Conservation (phyloP, 2,797 vertebrate genomes). For the Choloepus didactylus region DNA sequence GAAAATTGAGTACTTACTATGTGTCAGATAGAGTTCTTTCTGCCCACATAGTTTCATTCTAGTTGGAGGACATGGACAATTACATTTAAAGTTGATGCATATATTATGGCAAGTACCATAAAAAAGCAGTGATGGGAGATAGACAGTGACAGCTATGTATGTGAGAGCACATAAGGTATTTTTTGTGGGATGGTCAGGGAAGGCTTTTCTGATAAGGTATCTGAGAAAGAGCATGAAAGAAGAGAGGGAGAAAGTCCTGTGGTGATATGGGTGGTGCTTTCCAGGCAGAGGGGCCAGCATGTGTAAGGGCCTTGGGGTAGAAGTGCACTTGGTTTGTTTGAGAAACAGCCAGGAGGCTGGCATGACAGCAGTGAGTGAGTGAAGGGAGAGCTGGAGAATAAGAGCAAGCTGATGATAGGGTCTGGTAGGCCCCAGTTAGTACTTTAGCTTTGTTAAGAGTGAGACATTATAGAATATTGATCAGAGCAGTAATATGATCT, state of each 20-base stretch:
- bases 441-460: neutral
- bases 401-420: neutral
- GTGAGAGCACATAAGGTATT: neutral
- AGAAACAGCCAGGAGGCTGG: neutral
- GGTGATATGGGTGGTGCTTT: neutral
- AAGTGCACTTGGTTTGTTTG: neutral
- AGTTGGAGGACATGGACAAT: neutral
- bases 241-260: neutral
- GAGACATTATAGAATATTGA: neutral
- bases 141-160: neutral
- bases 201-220: conserved; percentile 21
- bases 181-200: neutral
- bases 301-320: neutral
- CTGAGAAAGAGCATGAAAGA: neutral
- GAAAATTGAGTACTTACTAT: neutral
- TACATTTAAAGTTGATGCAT: neutral
- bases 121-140: neutral
- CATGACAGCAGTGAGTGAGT: neutral
- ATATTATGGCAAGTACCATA: neutral
- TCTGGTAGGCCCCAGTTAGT: neutral
- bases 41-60: neutral
- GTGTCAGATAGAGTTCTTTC: conserved; percentile 2
- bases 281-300: neutral
- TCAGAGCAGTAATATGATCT: neutral
- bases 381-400: neutral